Base-by-base conservation (phyloP, 2,888 invertebrate species). In the Laspeyria flexula region DNA sequence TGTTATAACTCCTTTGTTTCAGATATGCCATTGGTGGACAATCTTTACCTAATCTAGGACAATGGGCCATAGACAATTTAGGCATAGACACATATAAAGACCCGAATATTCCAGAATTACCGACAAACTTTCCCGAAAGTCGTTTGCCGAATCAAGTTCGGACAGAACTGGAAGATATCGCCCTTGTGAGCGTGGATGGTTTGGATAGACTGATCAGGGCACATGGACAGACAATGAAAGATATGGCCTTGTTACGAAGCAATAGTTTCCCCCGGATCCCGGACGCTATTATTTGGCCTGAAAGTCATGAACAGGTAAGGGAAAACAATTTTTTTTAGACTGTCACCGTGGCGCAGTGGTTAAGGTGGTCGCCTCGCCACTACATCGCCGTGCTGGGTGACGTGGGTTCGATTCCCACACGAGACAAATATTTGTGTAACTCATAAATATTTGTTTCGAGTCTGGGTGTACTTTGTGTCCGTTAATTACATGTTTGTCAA, bases 221-320 rank as follows among this genome's bases (percentile, higher is more conserved):
- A 0, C 99, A 99, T 82, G 99, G 99, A 0, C 99, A 99, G 84
- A 98, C 98, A 0, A 86, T 99, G 40, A 95, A 97, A 66, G 99
- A 99, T 77, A 96, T 99, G 58, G 95, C 96, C 65, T 93, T 94
- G 10, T 85, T 99, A 46, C 93, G 97, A 70, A 93, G 94, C 45
- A 96, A 97, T 53, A 88, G 81, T 35, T 96, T 97, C 73, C 93
- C 95, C 48, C 94, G 99, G 69, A 97, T 99, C 77, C 99, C 99
- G 1, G 99, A 99, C 77, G 84, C 99, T 10, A 96, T 99, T 0
- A 93, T 98, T 0, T 99, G 99, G 99, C 99, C 99, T 33, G 94
- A 93, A 34, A 94, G 93, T 60, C 98, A 99, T 81, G 94, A 96
- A n/a, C 96, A 98, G 71, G 91, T 92, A 48, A 25, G 7, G n/a